Conservation (phyloP, 2,888 invertebrate species). For the Coleophora deauratella region DNA sequence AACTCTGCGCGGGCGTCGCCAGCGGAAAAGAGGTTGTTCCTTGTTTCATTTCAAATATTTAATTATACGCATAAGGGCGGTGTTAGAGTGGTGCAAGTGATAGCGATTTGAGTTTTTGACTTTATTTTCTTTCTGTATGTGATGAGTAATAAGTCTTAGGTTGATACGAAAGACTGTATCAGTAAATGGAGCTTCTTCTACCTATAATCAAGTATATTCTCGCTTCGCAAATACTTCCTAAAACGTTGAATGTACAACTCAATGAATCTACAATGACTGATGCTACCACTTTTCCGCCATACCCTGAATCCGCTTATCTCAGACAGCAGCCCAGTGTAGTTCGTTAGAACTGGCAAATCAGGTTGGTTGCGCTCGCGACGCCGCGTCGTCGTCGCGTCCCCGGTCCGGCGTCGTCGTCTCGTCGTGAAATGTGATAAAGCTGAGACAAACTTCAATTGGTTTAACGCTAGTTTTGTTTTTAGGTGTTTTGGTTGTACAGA, state of each 20-base stretch:
- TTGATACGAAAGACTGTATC: no score
- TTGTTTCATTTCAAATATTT: slow-evolving; percentile 30
- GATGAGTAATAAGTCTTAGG: no score
- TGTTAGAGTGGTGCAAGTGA: background rate
- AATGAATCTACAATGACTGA: no score
- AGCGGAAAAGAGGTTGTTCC: slow-evolving; percentile 5
- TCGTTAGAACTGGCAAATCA: slow-evolving; percentile 36
- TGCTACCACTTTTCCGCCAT: no score
- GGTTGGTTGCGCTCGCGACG: slow-evolving; percentile 16
- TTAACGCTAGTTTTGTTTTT: background rate
- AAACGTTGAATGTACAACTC: no score
- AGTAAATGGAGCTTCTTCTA: no score
- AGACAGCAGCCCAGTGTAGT: slow-evolving; percentile 23
- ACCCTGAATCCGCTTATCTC: no score
- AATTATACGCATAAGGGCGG: slow-evolving; percentile 21
- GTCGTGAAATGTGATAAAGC: slow-evolving; percentile 4
- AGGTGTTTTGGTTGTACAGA: no score
- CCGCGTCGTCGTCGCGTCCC: background rate
- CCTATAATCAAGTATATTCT: no score
- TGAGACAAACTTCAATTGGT: slow-evolving; percentile 1
- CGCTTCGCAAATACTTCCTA: no score
- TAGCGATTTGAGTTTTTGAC: background rate
- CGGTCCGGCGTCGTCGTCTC: background rate
- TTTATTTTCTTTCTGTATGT: no score
- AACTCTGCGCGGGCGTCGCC: background rate